These are phyloP conservation scores for Mustelus asterias DNA, from an alignment of 2,113 vertebrate species.

Conservation along the genomic window DNA sequence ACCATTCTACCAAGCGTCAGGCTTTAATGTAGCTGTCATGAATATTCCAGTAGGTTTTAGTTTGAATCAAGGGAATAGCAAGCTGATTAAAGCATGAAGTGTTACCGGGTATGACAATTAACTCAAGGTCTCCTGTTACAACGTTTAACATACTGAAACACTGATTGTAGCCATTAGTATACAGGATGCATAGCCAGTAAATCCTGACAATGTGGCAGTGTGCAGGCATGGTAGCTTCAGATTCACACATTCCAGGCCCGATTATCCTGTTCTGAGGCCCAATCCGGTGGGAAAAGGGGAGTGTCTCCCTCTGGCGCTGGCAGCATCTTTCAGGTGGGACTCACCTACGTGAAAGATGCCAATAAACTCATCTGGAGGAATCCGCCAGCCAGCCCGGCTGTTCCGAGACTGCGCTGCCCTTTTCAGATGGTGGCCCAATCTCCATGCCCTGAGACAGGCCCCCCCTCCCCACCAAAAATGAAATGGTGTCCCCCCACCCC, in stretches of 20 bases:
- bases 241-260: background rate
- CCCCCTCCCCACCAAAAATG: no score
- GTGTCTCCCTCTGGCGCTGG: no score
- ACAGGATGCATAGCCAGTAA: background rate
- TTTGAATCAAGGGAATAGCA: background rate
- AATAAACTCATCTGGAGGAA: no score
- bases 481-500: no score
- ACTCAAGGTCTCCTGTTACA: background rate
- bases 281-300: no score
- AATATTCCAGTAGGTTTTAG: constrained; percentile 9
- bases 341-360: no score
- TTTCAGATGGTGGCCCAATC: no score
- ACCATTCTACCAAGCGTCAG: background rate
- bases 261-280: no score
- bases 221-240: background rate
- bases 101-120: background rate
- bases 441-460: no score
- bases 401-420: no score
- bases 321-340: no score
- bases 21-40: background rate
- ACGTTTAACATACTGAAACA: background rate
- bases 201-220: background rate
- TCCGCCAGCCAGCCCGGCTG: no score
- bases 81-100: background rate
- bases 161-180: background rate